Base-by-base conservation (phyloP, 2,113 vertebrate genomes). In the Tetraodon nigroviridis region DNA sequence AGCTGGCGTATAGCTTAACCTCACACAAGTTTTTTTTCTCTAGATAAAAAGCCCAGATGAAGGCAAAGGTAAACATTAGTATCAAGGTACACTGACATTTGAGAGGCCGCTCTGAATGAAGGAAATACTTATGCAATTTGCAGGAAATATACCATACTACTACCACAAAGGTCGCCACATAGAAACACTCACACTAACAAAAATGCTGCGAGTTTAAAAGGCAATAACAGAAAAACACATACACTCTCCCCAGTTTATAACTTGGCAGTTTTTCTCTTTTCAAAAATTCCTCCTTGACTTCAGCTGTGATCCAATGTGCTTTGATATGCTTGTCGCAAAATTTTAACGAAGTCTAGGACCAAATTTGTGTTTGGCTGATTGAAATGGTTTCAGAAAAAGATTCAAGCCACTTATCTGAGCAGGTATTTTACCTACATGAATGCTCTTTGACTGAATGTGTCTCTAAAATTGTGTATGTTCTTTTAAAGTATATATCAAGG, bases 131-230 rank as follows among this genome's bases (percentile, higher is more conserved):
- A 46, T 64, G 50, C 18, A 64, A 53, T 59, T 69, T 58, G 51
- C 73, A 51, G 77, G 61, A 44, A 64, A 20, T 68, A 71, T 63
- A 76, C 64, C 54, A 71, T 49, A 24, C 15, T 64, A 66, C 71
- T 73, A 79, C 73, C 71, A 86, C 79, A 81, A 71, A 64, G 51
- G 50, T 78, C 77, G 62, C 78, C 71, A 83, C 79, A 84, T 69
- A 73, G 27, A 68, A 74, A 69, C 54, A 62, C 64, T 67, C 41
- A 57, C 76, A 71, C 76, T 76, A 76, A 67, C 73, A 73, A 75
- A 67, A 79, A 79, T 71, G 57, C 57, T 70, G 58, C 64, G 42
- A 61, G 61, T 85, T 77, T 64, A 75, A 86, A 89, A 88, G 80
- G 82, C 82, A 87, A 80, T 67, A 68, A 63, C 57, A 61, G 78